Evolutionary conservation across 2,888 invertebrate species (phyloP), one percentile per base, ranked within the genome.

Genomic region (Osmoderma eremita): DNA sequence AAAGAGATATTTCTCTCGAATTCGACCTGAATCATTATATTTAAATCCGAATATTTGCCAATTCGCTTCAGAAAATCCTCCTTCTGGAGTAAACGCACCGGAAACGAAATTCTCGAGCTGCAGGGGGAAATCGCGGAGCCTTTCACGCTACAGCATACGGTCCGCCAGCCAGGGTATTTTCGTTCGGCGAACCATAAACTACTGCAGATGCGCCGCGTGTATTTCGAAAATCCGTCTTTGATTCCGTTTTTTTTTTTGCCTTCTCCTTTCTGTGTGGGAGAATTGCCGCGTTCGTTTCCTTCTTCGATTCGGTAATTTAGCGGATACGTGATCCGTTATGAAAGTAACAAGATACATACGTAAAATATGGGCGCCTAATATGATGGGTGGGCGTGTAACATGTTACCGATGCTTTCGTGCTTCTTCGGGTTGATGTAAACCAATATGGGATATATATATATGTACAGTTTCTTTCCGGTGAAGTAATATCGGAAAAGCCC

Each of bases 11-110:
- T 48, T 48, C 20, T 12, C 48, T 5, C 30, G 30, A 30, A 30
- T 30, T 30, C 20, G 22, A 24, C n/a, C 30, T 30, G 15, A 51
- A 51, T 51, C 50, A 22, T 51, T 51, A 20, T 51, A 30, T 51
- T 51, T 51, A 30, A 22, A 51, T 51, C 50, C 22, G 50, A 51
- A 51, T 24, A 51, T 51, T 51, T 51, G 50, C 50, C 50, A 51
- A 51, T 51, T 51, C 50, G 50, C 50, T 51, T 51, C 50, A 51
- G 24, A 51, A 24, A 51, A 30, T 51, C 24, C 24, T 51, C 50
- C 22, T 51, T 51, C 50, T 20, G 30, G n/a, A 15, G 50, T 30
- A 51, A 51, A 51, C 50, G 50, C 50, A 51, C 50, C 50, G 50
- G 50, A 51, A 51, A 51, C 50, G 50, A 51, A 51, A 22, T 51